These are phyloP conservation scores for Taenaris catops DNA, from an alignment of 2,888 invertebrate genomes.

Conservation along the genomic window DNA sequence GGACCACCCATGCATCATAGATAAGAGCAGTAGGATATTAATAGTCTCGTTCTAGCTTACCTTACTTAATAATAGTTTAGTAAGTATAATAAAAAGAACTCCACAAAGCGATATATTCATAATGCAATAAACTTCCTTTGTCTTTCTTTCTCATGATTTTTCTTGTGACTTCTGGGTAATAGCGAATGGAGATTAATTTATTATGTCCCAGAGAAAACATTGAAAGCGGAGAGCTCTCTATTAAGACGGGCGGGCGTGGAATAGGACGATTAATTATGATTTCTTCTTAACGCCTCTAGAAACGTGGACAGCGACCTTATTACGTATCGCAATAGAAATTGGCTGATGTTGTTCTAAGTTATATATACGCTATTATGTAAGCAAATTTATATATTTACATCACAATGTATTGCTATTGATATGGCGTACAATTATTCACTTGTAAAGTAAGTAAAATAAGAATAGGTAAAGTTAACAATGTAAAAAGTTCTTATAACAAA, in stretches of 20 bases:
- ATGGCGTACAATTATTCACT: too few relatives aligned
- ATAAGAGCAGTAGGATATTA: too few relatives aligned
- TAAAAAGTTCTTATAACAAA: too few relatives aligned
- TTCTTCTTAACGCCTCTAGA: slow-evolving; percentile 66
- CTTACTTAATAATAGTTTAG: too few relatives aligned
- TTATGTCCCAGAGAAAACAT: slow-evolving; percentile 70
- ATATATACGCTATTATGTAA: too few relatives aligned
- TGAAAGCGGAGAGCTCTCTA: slow-evolving; percentile 70
- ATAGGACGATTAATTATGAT: slow-evolving; percentile 73
- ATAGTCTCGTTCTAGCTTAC: too few relatives aligned
- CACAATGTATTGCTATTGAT: too few relatives aligned
- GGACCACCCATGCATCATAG: too few relatives aligned
- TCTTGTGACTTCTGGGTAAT: slow-evolving; percentile 37
- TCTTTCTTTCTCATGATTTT: slow-evolving; percentile 52
- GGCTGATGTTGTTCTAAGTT: neutral
- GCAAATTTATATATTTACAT: too few relatives aligned
- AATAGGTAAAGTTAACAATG: too few relatives aligned
- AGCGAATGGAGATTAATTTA: slow-evolving; percentile 75
- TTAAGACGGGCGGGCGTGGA: slow-evolving; percentile 64
- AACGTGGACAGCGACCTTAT: slow-evolving; percentile 43
- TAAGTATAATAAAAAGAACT: slow-evolving; percentile 2
- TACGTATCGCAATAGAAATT: slow-evolving; percentile 29
- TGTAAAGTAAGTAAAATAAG: too few relatives aligned
- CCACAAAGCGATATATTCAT: slow-evolving; percentile 19
- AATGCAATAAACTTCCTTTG: slow-evolving; percentile 37